Conservation (phyloP, 2,888 invertebrate species). For the Drosophila rubida region DNA sequence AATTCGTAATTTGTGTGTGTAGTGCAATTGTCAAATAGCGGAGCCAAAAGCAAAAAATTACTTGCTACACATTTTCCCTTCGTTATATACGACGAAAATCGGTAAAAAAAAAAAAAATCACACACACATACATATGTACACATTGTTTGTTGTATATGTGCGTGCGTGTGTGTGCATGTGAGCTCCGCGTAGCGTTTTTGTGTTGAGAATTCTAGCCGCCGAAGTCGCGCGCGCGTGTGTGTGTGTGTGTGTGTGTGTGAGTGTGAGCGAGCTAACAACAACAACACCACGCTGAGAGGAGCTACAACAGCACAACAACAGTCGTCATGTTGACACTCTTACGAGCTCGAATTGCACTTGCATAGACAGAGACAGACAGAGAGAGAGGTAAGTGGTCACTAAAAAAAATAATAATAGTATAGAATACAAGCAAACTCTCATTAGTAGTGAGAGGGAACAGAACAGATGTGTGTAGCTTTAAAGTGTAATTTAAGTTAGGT, state of each 20-base stretch:
- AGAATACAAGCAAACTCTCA: not conserved
- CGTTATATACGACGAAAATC: slow-evolving; percentile 32
- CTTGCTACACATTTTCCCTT: slow-evolving; percentile 33
- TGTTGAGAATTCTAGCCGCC: slow-evolving; percentile 48
- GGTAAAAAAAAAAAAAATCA: slow-evolving; percentile 28
- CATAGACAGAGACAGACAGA: slow-evolving; percentile 22
- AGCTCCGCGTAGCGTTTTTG: slow-evolving; percentile 33
- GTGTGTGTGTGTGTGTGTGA: slow-evolving; percentile 16
- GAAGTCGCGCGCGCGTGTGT: slow-evolving; percentile 25
- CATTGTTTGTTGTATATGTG: slow-evolving; percentile 36
- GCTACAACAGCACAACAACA: slow-evolving; percentile 6
- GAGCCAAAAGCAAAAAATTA: slow-evolving; percentile 17
- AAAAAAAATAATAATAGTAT: slow-evolving; percentile 1
- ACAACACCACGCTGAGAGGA: slow-evolving; percentile 32
- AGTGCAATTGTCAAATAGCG: slow-evolving; percentile 13
- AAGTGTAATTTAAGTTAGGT: slow-evolving; percentile 30
- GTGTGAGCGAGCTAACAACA: slow-evolving; percentile 42
- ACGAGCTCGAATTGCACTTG: slow-evolving; percentile 50
- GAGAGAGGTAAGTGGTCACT: slow-evolving; percentile 56
- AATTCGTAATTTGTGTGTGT: slow-evolving; percentile 9
- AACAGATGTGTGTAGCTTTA: slow-evolving; percentile 18
- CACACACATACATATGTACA: slow-evolving; percentile 17
- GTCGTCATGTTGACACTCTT: slow-evolving; percentile 48
- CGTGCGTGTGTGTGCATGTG: slow-evolving; percentile 17
- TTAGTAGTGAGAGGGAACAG: slow-evolving; percentile 1